Conservation (phyloP, 2,888 invertebrate genomes). For the Polyploca ridens region DNA sequence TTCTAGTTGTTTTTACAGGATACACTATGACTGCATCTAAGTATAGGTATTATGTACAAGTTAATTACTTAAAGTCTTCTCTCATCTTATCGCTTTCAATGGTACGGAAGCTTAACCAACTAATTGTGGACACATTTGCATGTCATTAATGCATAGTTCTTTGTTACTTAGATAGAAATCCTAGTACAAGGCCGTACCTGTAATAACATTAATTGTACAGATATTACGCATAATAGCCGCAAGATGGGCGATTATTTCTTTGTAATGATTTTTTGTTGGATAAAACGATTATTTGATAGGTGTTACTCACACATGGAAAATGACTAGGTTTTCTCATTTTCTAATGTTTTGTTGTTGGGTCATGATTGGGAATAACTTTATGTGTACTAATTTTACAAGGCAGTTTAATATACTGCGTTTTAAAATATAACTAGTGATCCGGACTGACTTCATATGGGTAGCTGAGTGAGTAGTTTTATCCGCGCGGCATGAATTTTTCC, state of each 20-base stretch:
- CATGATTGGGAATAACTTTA: too few relatives aligned
- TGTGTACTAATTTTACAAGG: too few relatives aligned
- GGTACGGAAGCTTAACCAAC: constrained; percentile 65
- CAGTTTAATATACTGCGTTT: too few relatives aligned
- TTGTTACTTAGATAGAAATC: constrained; percentile 77
- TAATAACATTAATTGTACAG: constrained; percentile 69
- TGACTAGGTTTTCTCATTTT: constrained; percentile 22
- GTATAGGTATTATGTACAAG: constrained; percentile 44
- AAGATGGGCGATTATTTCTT: constrained; percentile 44
- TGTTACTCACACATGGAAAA: constrained; percentile 25
- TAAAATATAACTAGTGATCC: too few relatives aligned
- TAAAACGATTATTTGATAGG: constrained; percentile 19
- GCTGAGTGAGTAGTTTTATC: too few relatives aligned
- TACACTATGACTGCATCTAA: constrained; percentile 8
- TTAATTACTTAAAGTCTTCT: constrained; percentile 70
- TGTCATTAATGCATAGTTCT: constrained; percentile 67
- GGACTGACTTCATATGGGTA: too few relatives aligned
- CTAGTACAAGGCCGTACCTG: constrained; percentile 58
- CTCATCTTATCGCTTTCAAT: constrained; percentile 74
- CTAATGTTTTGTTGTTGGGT: too few relatives aligned
- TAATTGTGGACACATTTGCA: constrained; percentile 68
- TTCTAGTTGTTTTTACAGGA: not conserved
- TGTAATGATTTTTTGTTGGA: constrained; percentile 29
- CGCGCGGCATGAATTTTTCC: too few relatives aligned
- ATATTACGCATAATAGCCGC: constrained; percentile 49